Percentiles rank a stretch among this genome's conserved stretches.
These are phyloP conservation scores for Nemopilema nomurai DNA, from an alignment of 30 jellyfish, hydroid and myxozoan genomes.

Conservation along the genomic window DNA sequence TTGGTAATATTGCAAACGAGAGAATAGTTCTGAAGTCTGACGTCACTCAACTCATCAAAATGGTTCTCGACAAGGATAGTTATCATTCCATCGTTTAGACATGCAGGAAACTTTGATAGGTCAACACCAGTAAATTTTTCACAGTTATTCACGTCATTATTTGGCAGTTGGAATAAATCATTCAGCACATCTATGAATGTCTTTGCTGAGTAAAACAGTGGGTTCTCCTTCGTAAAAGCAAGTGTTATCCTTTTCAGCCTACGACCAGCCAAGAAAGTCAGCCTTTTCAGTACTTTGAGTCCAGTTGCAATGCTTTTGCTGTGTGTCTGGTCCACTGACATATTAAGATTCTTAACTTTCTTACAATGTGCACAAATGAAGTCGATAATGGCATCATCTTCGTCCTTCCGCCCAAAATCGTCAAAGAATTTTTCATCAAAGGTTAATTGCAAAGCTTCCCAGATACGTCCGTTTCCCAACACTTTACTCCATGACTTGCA, in stretches of 20 bases:
- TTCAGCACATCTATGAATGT: constrained; percentile 7
- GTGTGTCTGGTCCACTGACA: constrained; percentile 31
- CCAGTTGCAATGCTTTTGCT: constrained; percentile 6
- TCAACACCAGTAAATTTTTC: constrained; percentile 30
- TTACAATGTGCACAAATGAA: constrained; percentile 28
- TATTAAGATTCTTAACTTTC: not conserved
- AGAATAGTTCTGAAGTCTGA: constrained; percentile 42
- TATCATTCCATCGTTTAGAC: constrained; percentile 24
- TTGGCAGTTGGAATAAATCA: constrained; percentile 18
- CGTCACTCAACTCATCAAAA: constrained; percentile 2
- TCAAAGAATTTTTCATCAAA: not conserved
- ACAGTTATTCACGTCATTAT: not conserved
- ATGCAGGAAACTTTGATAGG: constrained; percentile 61
- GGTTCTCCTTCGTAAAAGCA: constrained; percentile 43
- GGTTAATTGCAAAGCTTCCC: constrained; percentile 1
- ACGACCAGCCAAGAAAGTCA: not conserved
- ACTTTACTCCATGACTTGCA: constrained; percentile 23
- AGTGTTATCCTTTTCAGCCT: constrained; percentile 10
- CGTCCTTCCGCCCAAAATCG: not conserved
- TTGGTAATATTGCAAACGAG: constrained; percentile 49
- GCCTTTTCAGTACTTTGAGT: not conserved
- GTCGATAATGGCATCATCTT: not conserved
- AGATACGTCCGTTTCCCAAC: constrained; percentile 12
- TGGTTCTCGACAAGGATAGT: constrained; percentile 15
- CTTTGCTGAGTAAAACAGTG: constrained; percentile 57